Evolutionary conservation across 2,113 vertebrate genomes (phyloP).

Genomic region (Carollia perspicillata): DNA sequence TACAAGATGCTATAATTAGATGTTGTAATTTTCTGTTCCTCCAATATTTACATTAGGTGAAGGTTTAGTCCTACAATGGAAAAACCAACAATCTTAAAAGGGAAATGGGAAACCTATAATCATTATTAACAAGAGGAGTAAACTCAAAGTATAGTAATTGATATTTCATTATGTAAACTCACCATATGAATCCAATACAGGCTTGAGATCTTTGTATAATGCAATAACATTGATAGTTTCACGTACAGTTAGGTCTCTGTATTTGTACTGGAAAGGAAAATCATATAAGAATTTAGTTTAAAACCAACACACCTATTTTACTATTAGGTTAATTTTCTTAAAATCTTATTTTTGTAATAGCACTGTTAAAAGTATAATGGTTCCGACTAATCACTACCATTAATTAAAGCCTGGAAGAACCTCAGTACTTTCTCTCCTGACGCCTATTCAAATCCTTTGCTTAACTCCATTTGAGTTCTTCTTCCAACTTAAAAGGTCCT

Average conservation of each 20-base stretch:
- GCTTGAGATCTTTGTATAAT: constrained; percentile 98
- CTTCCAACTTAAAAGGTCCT: not conserved
- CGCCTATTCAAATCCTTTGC: not conserved
- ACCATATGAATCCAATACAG: constrained; percentile 97
- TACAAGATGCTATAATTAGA: not conserved
- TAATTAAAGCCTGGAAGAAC: constrained; percentile 1
- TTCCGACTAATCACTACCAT: not conserved
- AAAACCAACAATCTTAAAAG: constrained; percentile 34
- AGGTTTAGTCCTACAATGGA: not conserved
- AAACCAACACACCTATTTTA: constrained; percentile 30
- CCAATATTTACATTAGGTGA: not conserved
- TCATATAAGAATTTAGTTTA: constrained; percentile 59
- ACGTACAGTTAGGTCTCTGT: constrained; percentile 94
- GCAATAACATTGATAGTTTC: constrained; percentile 94
- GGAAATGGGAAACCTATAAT: constrained; percentile 15
- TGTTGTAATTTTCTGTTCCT: not conserved
- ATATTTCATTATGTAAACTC: constrained; percentile 68
- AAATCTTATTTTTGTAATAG: not conserved
- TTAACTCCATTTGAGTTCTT: not conserved
- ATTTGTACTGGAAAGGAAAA: constrained; percentile 93
- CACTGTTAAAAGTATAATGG: not conserved
- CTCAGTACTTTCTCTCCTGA: not conserved
- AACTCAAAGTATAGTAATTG: not conserved
- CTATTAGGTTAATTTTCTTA: not conserved
- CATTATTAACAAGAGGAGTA: constrained; percentile 27